Percentiles rank a stretch among this genome's conserved stretches.
Evolutionary conservation across 2,888 invertebrate genomes (phyloP).

Genomic region (Cybosia mesomella): DNA sequence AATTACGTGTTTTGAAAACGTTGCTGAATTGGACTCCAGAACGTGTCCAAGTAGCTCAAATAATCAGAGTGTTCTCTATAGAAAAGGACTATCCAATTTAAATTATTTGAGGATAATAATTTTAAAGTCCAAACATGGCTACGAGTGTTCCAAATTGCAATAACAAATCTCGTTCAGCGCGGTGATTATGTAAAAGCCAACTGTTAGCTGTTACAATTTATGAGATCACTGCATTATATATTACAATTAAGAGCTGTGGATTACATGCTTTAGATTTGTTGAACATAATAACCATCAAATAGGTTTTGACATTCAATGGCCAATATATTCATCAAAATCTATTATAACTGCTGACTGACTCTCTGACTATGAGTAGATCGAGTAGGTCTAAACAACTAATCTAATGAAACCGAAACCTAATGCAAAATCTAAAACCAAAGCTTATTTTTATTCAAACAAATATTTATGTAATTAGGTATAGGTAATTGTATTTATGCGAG

Average conservation of each 20-base stretch:
- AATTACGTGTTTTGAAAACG: too few relatives aligned
- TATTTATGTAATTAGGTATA: too few relatives aligned
- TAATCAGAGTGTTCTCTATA: too few relatives aligned
- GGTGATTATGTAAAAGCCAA: conserved; percentile 11
- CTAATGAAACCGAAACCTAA: too few relatives aligned
- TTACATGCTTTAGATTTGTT: neutral
- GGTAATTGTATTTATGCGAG: too few relatives aligned
- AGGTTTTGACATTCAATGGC: neutral
- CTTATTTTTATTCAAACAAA: too few relatives aligned
- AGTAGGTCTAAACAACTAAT: too few relatives aligned
- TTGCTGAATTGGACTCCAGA: too few relatives aligned
- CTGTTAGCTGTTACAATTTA: conserved; percentile 13
- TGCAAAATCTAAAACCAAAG: too few relatives aligned
- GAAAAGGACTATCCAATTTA: too few relatives aligned
- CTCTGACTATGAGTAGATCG: too few relatives aligned
- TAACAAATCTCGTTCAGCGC: conserved; percentile 1
- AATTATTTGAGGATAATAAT: neutral
- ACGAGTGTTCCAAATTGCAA: neutral
- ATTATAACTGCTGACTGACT: neutral
- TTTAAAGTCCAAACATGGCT: neutral
- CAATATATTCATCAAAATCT: neutral
- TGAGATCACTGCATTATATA: conserved; percentile 9
- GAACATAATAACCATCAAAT: neutral
- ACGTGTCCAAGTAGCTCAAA: too few relatives aligned
- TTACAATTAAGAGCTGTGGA: neutral